Evolutionary conservation across 2,797 vertebrate species (phyloP).

Genomic region (Mormyrus proboscirostris): DNA sequence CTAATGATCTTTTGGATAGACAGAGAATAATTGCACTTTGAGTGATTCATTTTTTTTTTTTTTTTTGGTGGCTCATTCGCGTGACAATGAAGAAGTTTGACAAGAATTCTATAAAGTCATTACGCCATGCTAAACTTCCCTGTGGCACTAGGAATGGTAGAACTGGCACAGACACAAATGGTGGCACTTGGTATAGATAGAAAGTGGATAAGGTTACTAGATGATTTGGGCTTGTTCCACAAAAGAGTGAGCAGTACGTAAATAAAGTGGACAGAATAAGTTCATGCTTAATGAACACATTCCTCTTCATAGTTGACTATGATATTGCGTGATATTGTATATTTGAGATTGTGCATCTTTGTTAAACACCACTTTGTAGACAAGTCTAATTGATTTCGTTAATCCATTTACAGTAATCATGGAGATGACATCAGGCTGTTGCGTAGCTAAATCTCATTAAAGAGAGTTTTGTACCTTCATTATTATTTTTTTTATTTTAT

Average conservation of each 20-base stretch:
- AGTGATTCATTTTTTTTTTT: not conserved
- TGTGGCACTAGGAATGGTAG: not conserved
- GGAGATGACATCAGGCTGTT: conserved; percentile 30
- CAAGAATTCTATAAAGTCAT: not conserved
- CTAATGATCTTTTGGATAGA: not conserved
- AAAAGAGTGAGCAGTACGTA: conserved; percentile 33
- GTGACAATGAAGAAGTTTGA: not conserved
- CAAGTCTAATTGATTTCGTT: conserved; percentile 35
- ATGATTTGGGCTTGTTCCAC: conserved; percentile 20
- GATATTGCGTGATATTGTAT: conserved; percentile 17
- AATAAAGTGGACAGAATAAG: conserved; percentile 21
- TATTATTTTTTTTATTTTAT: not conserved
- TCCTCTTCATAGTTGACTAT: conserved; percentile 25
- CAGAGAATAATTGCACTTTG: not conserved
- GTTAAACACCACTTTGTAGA: conserved; percentile 22
- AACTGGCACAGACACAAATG: too few species aligned
- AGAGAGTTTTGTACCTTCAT: not conserved
- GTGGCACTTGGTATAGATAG: conserved; percentile 1
- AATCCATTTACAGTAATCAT: conserved; percentile 35
- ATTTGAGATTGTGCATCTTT: conserved; percentile 20
- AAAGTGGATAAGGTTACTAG: conserved; percentile 21
- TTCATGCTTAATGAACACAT: conserved; percentile 3
- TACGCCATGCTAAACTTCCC: not conserved
- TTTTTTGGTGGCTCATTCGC: not conserved
- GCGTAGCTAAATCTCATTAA: not conserved